Conservation (phyloP, 2,113 vertebrate species). For the Rhizomys pruinosus region DNA sequence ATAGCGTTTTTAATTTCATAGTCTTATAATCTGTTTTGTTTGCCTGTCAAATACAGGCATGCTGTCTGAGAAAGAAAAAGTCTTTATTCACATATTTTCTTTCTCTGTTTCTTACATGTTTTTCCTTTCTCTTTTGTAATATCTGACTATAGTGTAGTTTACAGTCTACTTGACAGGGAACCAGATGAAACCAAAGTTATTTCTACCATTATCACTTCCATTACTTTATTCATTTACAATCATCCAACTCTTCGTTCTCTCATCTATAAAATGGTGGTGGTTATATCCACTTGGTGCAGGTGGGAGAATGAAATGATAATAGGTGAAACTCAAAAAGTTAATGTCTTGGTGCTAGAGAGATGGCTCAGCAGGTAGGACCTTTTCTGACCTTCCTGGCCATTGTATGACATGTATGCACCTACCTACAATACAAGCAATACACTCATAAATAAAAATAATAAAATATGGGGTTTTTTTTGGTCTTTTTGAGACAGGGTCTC, state of each 20-base stretch:
- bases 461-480: too few relatives aligned
- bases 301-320: conserved; percentile 4
- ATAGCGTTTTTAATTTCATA: conserved; percentile 48
- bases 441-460: too few relatives aligned
- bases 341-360: neutral
- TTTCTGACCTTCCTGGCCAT: too few relatives aligned
- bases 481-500: too few relatives aligned
- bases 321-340: neutral
- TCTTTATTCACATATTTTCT: conserved; percentile 34
- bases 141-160: neutral
- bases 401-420: too few relatives aligned
- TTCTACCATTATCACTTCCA: neutral
- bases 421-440: too few relatives aligned
- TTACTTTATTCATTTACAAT: neutral
- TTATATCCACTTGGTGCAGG: neutral
- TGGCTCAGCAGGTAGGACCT: too few relatives aligned
- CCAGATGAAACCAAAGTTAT: neutral
- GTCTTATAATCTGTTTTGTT: conserved; percentile 25
- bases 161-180: neutral
- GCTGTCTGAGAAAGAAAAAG: neutral
- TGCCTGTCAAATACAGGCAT: neutral
- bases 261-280: neutral
- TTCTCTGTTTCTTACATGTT: conserved; percentile 1
- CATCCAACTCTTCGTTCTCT: conserved; percentile 38
- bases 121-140: neutral